Conservation (phyloP, 2,797 vertebrate species). For the Chiroxiphia lanceolata region DNA sequence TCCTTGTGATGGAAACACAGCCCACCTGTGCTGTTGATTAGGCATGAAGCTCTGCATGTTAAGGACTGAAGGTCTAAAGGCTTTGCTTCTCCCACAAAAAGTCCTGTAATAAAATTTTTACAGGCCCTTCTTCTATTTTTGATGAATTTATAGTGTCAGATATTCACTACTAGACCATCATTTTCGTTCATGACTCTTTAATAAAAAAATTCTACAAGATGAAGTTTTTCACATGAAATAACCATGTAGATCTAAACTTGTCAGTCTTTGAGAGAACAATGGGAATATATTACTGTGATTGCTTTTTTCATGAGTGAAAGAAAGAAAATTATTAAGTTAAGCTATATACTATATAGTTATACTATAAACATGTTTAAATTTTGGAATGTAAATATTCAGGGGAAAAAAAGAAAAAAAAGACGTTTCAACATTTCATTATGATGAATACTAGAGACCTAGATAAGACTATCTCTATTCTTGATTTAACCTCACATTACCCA, state of each 20-base stretch:
- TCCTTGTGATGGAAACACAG: not conserved
- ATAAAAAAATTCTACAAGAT: not conserved
- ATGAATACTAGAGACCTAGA: not conserved
- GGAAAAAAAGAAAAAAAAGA: not conserved
- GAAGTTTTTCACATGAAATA: not conserved
- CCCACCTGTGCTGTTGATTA: not conserved
- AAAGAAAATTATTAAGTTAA: not conserved
- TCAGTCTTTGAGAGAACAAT: not conserved
- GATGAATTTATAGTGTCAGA: not conserved
- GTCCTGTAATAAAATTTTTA: not conserved
- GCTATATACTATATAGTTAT: not conserved
- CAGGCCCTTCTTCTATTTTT: not conserved
- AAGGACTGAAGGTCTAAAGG: not conserved
- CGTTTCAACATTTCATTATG: not conserved
- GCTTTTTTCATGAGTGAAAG: not conserved
- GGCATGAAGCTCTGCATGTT: not conserved
- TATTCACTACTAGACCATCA: not conserved
- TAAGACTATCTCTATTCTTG: not conserved
- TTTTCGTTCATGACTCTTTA: not conserved
- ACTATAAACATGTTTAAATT: not conserved
- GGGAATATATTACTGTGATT: not conserved
- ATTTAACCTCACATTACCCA: not conserved
- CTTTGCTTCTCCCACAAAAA: not conserved
- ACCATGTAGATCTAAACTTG: not conserved
- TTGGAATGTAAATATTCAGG: not conserved